phyloP scores from a whole-genome alignment of 2,888 invertebrate species.

The Heteromurus nitidus region DNA sequence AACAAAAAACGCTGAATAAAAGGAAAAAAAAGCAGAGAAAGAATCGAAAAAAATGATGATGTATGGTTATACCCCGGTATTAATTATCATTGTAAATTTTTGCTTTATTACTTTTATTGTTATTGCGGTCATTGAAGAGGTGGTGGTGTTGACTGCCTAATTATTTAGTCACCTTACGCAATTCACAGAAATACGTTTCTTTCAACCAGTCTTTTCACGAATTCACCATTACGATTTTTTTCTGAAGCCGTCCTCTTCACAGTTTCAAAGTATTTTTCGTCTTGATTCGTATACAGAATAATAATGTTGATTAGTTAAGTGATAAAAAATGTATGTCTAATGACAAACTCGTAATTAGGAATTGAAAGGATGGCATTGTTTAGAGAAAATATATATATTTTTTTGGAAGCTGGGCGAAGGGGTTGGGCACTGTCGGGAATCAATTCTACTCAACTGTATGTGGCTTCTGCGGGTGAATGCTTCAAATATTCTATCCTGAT shows the following conservation, averaged over 20 bases:
- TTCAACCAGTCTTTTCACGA: neutral
- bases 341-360: conserved; percentile 11
- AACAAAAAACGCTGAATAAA: no score
- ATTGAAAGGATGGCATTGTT: conserved; percentile 20
- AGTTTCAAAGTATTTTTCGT: no score
- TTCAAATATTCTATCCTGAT: neutral
- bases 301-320: conserved; percentile 35
- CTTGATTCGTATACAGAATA: no score
- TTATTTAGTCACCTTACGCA: conserved; percentile 45
- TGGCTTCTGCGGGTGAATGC: conserved; percentile 44
- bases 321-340: conserved; percentile 43
- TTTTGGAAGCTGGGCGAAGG: conserved; percentile 46
- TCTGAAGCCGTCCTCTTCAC: no score
- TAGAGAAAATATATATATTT: conserved; percentile 11
- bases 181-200: conserved; percentile 11
- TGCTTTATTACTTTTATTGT: conserved; percentile 29
- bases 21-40: conserved; percentile 9
- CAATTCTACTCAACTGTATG: conserved; percentile 53
- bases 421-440: conserved; percentile 50
- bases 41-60: conserved; percentile 28
- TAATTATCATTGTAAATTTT: conserved; percentile 37
- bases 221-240: neutral
- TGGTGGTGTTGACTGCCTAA: conserved; percentile 36
- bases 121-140: conserved; percentile 35
- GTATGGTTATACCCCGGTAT: conserved; percentile 31